Conservation (phyloP, 2,113 vertebrate species). For the Archilochus colubris region DNA sequence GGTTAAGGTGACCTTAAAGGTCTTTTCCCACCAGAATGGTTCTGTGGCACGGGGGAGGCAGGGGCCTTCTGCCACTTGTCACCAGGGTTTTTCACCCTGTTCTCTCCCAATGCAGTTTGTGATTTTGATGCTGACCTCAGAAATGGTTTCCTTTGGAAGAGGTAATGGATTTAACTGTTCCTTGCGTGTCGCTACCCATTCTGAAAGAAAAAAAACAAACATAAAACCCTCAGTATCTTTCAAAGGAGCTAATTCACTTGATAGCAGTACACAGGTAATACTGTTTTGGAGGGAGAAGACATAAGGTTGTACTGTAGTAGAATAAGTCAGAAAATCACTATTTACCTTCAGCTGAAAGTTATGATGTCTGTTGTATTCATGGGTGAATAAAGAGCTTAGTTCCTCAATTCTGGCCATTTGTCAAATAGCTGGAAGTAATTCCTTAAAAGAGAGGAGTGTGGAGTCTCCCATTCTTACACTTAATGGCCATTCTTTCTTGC, state of each 20-base stretch:
- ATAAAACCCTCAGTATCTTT: neutral
- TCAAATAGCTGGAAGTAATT: neutral
- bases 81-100: neutral
- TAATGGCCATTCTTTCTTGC: neutral
- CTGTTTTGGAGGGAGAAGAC: neutral
- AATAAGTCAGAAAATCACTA: neutral
- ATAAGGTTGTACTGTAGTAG: neutral
- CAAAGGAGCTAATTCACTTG: neutral
- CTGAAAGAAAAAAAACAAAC: neutral
- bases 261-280: neutral
- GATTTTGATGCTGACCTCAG: neutral
- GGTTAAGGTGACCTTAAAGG: no score
- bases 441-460: neutral
- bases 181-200: neutral
- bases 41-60: fast-evolving
- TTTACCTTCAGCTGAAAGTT: neutral
- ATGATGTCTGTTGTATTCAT: neutral
- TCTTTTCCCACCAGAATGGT: no score
- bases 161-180: neutral
- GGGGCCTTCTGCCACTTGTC: neutral
- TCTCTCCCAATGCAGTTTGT: fast-evolving
- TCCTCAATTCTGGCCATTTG: neutral
- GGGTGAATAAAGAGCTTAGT: neutral
- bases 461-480: neutral
- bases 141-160: neutral